Conservation (phyloP, 2,113 vertebrate genomes). For the Felis chaus region DNA sequence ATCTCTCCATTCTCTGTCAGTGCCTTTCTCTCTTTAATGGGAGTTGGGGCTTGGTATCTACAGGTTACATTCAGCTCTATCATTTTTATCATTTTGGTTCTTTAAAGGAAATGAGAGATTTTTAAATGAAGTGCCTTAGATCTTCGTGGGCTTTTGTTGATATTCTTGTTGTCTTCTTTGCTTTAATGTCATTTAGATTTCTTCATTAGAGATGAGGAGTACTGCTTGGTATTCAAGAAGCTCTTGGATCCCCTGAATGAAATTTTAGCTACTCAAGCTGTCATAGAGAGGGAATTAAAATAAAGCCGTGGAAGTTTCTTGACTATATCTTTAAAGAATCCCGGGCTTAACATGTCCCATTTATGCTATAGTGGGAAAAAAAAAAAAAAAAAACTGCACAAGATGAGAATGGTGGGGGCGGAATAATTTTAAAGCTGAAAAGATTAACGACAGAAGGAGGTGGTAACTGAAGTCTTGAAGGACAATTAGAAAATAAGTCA, state of each 20-base stretch:
- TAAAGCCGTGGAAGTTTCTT: not conserved
- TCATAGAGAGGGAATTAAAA: constrained; percentile 25
- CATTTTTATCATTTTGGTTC: not conserved
- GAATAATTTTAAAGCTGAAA: constrained; percentile 44
- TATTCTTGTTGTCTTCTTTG: not conserved
- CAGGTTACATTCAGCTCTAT: not conserved
- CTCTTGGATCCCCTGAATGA: not conserved
- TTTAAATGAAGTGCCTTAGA: not conserved
- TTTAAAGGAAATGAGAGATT: not conserved
- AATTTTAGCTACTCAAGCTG: not conserved
- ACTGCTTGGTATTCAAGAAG: not conserved
- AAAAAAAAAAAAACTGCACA: not conserved
- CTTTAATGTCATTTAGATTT: not conserved
- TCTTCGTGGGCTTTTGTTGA: not conserved
- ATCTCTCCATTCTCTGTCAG: not conserved
- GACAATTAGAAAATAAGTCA: not conserved
- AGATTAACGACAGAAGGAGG: not conserved
- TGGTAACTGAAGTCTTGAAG: not conserved
- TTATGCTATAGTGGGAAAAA: not conserved
- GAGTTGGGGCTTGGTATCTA: not conserved
- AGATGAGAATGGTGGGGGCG: not conserved
- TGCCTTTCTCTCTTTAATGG: not conserved
- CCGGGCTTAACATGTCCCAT: not conserved
- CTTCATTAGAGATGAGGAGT: not conserved
- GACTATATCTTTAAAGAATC: constrained; percentile 1